Base-by-base conservation (phyloP, 2,888 invertebrate genomes). In the Eremobia ochroleuca region DNA sequence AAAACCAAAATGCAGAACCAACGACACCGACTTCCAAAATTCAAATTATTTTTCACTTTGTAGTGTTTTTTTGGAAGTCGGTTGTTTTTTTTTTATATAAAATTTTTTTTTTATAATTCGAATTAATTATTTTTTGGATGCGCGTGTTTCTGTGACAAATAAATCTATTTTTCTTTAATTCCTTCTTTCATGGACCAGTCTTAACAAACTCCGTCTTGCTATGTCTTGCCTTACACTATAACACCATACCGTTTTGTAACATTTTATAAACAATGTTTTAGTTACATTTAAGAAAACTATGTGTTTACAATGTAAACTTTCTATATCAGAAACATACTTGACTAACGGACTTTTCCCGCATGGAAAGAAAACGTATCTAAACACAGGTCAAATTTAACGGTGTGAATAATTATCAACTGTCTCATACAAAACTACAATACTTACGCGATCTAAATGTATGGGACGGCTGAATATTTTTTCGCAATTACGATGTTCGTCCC, bases 161-260 rank as follows among this genome's bases (percentile, higher is more conserved):
- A n/a, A 52, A 52, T 9, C 1, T n/a, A 11, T 11, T 52, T 52
- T n/a, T 55, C 11, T 11, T 28, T n/a, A n/a, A n/a, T n/a, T n/a
- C n/a, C n/a, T n/a, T 28, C 15, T 28, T 58, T 28, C 28, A 13
- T n/a, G 18, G 31, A 31, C 28, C 0, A 21, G 11, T 43, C 18
- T 18, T 62, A 9, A 43, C 18, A 8, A 37, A 64, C 9, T 81
- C 82, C 46, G 55, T 73, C 64, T 73, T n/a, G 11, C 9, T 21
- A 62, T 37, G 9, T 62, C n/a, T 77, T 58, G 74, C 77, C 74
- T 77, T 81, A 31, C 15, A 61, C 25, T 18, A 55, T 37, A 18
- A 64, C 73, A 71, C 49, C 79, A 68, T 31, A 31, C 31, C 70
- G 25, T 43, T 69, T n/a, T 43, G 18, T 70, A n/a, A 43, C 6